Percentiles rank a stretch among this genome's conserved stretches.
These are phyloP conservation scores for Luehdorfia chinensis DNA, from an alignment of 1,140 invertebrate species.

Conservation along the genomic window DNA sequence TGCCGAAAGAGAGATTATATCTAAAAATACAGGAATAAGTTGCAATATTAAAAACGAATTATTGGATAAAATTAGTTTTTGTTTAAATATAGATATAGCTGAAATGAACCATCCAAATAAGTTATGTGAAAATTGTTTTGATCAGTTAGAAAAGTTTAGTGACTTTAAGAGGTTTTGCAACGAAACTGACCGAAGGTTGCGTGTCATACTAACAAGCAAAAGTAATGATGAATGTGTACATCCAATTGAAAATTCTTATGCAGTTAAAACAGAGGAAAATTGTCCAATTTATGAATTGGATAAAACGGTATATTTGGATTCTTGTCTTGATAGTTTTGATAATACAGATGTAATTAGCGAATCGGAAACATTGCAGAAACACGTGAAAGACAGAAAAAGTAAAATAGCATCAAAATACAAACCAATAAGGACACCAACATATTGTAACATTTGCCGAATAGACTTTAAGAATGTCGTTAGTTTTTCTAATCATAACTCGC, in stretches of 20 bases:
- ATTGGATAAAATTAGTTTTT: slow-evolving; percentile 44
- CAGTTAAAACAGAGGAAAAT: slow-evolving; percentile 23
- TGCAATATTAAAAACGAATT: slow-evolving; percentile 24
- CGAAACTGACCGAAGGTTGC: slow-evolving; percentile 40
- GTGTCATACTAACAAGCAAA: slow-evolving; percentile 30
- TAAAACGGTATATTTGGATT: slow-evolving; percentile 2
- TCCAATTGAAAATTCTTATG: slow-evolving; percentile 17
- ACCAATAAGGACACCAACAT: slow-evolving; percentile 40
- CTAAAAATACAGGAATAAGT: slow-evolving; percentile 13
- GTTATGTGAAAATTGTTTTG: slow-evolving; percentile 39
- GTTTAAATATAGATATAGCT: slow-evolving; percentile 44
- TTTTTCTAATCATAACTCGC: slow-evolving; percentile 41
- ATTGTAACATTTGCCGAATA: slow-evolving; percentile 51
- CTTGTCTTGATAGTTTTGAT: slow-evolving; percentile 9
- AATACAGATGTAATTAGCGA: slow-evolving; percentile 15
- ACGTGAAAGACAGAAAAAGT: slow-evolving; percentile 14
- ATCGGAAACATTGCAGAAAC: neutral
- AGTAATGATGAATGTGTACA: neutral
- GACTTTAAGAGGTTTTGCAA: slow-evolving; percentile 46
- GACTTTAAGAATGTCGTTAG: slow-evolving; percentile 34
- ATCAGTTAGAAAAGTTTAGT: slow-evolving; percentile 43
- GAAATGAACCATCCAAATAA: slow-evolving; percentile 29
- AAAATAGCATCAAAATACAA: slow-evolving; percentile 32
- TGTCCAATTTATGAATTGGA: slow-evolving; percentile 14
- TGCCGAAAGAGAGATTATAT: slow-evolving; percentile 30